Evolutionary conservation across 2,113 vertebrate genomes (phyloP), one percentile per base, ranked within the genome.

Genomic region (Hepsetus odoe): DNA sequence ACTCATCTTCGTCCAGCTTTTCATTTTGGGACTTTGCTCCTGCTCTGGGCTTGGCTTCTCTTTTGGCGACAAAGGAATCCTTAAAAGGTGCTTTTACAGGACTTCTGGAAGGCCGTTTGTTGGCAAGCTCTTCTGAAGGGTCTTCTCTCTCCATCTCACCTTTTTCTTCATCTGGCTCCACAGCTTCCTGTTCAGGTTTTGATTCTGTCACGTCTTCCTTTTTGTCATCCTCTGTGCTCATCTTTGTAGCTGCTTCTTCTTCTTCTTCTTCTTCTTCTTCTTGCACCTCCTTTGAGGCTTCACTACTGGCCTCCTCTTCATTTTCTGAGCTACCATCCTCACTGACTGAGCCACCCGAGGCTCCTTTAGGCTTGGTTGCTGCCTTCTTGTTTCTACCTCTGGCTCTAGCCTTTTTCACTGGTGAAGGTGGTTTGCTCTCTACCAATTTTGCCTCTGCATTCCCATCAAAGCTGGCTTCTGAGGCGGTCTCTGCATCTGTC

Each of bases 381-480:
- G 56, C 32, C 64, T 76, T 86, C 20, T 83, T n/a, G n/a, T n/a
- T 86, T 30, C 84, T 86, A 12, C 76, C 13, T 0, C 77, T 20
- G 1, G 89, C 88, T 72, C 89, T 86, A 0, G 90, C 90, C 85
- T 68, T 91, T 66, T 89, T 91, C 42, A 88, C 88, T 0, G 91
- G 89, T 4, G 90, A 89, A 22, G 88, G 84, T 0, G 35, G 58
- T 80, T 86, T 90, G 64, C 87, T 88, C 5, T 90, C 89, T 0
- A 18, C 30, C 0, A 61, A 30, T 46, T 92, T 96, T 2, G 55
- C 26, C 14, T 99, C 97, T 0, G 94, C 85, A 10, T 87, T 89
- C 10, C 97, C 96, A 66, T 99, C 98, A 1, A 95, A 94, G 1
- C 98, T 99, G 6, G 96, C 96, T 80, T 99, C 97, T 0, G 98